Evolutionary conservation across 2,888 invertebrate species (phyloP).

Genomic region (Luffia ferchaultella): DNA sequence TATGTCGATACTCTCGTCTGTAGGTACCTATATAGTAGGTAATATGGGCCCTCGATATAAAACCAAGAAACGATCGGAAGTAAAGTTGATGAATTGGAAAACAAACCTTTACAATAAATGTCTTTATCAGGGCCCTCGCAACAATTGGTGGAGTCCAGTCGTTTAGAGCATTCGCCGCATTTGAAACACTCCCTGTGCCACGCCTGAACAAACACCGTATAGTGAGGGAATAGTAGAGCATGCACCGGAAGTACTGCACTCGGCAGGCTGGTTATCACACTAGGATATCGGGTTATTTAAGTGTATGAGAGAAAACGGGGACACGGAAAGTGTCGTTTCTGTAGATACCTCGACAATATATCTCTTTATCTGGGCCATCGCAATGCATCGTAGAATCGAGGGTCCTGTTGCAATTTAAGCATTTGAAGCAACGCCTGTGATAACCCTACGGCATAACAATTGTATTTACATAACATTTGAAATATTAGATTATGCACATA

Average conservation of each 20-base stretch:
- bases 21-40: no score
- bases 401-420: slow-evolving; percentile 83
- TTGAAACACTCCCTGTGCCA: slow-evolving; percentile 96
- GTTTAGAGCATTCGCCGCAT: slow-evolving; percentile 86
- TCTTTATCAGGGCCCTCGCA: slow-evolving; percentile 95
- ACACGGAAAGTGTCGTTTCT: slow-evolving; percentile 8
- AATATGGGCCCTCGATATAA: no score
- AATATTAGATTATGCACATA: no score
- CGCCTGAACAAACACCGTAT: slow-evolving; percentile 70
- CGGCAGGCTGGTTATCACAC: slow-evolving; percentile 3
- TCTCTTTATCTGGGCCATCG: slow-evolving; percentile 91
- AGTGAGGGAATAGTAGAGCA: slow-evolving; percentile 35
- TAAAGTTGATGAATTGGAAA: slow-evolving; percentile 21
- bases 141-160: slow-evolving; percentile 90
- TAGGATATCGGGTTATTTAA: not conserved
- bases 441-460: slow-evolving; percentile 72
- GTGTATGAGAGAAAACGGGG: not conserved
- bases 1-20: no score
- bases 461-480: not conserved
- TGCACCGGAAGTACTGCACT: slow-evolving; percentile 26
- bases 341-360: slow-evolving; percentile 88
- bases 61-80: no score
- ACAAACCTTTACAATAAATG: slow-evolving; percentile 95
- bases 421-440: slow-evolving; percentile 91
- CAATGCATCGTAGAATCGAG: slow-evolving; percentile 90